phyloP scores from a whole-genome alignment of 2,888 invertebrate genomes.

The Epirrhoe alternata region DNA sequence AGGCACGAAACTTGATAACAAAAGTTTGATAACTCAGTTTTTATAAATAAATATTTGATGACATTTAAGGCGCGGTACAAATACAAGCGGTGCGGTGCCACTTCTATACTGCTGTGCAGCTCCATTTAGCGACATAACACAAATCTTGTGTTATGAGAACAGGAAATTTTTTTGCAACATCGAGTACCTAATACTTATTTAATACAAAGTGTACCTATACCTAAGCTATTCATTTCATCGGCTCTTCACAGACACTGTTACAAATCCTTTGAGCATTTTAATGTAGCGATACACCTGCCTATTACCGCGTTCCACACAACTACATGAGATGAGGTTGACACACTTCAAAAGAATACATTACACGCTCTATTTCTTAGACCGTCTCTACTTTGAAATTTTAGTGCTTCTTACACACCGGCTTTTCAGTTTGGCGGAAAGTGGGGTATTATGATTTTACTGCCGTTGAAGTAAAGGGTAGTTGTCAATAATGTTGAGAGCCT shows the following conservation, averaged over 20 bases:
- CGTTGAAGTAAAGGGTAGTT: constrained; percentile 16
- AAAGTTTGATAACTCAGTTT: too few species aligned
- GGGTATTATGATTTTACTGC: constrained; percentile 17
- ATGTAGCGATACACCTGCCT: constrained; percentile 51
- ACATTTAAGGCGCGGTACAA: too few species aligned
- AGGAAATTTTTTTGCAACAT: too few species aligned
- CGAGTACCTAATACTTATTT: too few species aligned
- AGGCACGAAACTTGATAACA: too few species aligned
- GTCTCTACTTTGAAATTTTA: constrained; percentile 43
- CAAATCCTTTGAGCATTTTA: constrained; percentile 54
- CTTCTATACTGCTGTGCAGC: too few species aligned
- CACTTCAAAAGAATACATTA: constrained; percentile 57
- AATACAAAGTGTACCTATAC: not conserved
- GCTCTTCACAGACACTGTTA: not conserved
- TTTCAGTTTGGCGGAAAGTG: constrained; percentile 15
- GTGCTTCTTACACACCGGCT: constrained; percentile 31
- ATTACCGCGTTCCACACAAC: constrained; percentile 33
- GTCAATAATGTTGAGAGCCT: constrained; percentile 7
- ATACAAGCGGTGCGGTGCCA: too few species aligned
- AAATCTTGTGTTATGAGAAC: too few species aligned
- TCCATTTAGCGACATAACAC: too few species aligned
- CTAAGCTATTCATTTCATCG: not conserved
- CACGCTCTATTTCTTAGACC: constrained; percentile 49
- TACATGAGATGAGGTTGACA: constrained; percentile 35
- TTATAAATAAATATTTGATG: too few species aligned